These are phyloP conservation scores for Andrena cerasifolii DNA, from an alignment of 1,140 invertebrate genomes.

Conservation along the genomic window DNA sequence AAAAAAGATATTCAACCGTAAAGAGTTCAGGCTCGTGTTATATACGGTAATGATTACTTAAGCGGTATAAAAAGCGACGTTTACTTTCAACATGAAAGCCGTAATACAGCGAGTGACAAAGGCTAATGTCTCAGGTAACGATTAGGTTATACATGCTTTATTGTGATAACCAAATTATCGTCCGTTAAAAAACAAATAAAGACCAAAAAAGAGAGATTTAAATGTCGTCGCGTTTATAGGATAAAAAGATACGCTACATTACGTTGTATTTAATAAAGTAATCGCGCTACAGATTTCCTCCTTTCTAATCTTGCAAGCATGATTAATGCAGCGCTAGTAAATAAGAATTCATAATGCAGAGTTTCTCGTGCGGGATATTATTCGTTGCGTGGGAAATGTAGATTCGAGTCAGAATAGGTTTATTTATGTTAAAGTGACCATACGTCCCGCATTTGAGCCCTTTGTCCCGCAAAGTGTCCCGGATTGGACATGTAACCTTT, in stretches of 20 bases:
- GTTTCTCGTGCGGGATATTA: too few species aligned
- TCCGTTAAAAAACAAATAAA: constrained; percentile 16
- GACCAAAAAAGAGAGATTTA: constrained; percentile 45
- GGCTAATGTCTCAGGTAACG: constrained; percentile 88
- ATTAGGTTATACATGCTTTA: constrained; percentile 32
- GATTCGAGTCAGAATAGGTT: constrained; percentile 10
- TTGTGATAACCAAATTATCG: constrained; percentile 16
- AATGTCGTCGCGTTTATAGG: neutral
- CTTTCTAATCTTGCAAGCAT: neutral
- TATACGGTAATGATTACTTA: constrained; percentile 1
- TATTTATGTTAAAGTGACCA: too few species aligned
- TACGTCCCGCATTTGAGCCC: too few species aligned
- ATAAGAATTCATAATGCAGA: constrained; percentile 1
- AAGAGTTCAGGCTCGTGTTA: neutral
- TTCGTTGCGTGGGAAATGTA: too few species aligned
- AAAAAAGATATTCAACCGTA: constrained; percentile 30
- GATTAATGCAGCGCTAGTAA: neutral
- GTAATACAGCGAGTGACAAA: constrained; percentile 88
- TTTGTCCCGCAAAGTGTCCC: too few species aligned
- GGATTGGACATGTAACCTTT: too few species aligned
- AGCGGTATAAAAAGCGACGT: neutral
- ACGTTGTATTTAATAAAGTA: constrained; percentile 8
- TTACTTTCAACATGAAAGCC: constrained; percentile 84
- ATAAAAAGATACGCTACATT: constrained; percentile 25
- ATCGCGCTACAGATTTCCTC: neutral